Evolutionary conservation across 2,888 invertebrate species (phyloP).

Genomic region (Xylota segnis): DNA sequence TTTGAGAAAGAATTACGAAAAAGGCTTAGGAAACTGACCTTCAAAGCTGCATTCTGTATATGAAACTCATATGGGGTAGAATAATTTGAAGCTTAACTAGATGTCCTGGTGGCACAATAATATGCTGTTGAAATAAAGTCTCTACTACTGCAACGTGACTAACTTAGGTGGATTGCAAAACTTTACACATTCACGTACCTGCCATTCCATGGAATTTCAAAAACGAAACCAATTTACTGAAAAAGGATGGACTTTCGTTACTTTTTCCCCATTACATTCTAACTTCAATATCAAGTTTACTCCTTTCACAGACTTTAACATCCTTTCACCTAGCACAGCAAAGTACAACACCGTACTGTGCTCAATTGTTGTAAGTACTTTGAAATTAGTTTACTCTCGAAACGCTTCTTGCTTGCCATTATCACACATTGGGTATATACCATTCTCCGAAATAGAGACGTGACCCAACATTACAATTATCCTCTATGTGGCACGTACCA

Average conservation of each 20-base stretch:
- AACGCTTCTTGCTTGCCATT: constrained; percentile 4
- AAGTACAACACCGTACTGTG: too few relatives aligned
- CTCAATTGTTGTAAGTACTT: constrained; percentile 12
- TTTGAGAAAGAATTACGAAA: too few relatives aligned
- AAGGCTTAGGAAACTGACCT: too few relatives aligned
- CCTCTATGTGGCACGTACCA: constrained; percentile 10
- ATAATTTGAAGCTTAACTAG: too few relatives aligned
- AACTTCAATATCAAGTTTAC: neutral
- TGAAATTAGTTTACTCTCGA: constrained; percentile 47
- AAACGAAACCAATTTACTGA: neutral
- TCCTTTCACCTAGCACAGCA: neutral
- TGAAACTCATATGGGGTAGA: too few relatives aligned
- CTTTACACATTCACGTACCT: neutral
- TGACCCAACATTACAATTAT: constrained; percentile 42
- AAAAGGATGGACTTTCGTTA: neutral
- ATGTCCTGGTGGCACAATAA: too few relatives aligned
- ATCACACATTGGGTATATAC: constrained; percentile 20
- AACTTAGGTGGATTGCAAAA: neutral
- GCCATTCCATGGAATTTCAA: neutral
- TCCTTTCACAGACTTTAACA: neutral
- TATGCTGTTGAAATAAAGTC: too few relatives aligned
- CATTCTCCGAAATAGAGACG: constrained; percentile 15
- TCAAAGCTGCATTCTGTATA: too few relatives aligned
- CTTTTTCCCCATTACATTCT: neutral
- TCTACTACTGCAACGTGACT: too few relatives aligned